These are phyloP conservation scores for Bradypodion pumilum DNA, from an alignment of 2,797 vertebrate genomes.

Conservation along the genomic window DNA sequence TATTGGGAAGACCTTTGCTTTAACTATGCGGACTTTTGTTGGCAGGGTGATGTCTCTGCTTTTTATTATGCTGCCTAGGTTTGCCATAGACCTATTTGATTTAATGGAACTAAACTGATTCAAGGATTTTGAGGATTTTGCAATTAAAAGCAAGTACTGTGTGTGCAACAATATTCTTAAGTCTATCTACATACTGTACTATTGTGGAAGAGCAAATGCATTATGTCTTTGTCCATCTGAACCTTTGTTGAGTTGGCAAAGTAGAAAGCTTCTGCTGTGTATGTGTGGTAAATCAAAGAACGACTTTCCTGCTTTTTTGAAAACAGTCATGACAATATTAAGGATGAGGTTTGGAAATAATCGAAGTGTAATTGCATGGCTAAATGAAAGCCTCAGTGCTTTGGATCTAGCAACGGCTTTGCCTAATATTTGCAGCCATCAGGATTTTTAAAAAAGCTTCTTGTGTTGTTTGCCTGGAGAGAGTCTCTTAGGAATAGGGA, in stretches of 20 bases:
- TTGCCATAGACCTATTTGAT: no score
- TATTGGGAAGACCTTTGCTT: no score
- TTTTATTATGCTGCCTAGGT: no score
- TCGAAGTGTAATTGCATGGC: not conserved
- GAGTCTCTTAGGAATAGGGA: not conserved
- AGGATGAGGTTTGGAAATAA: not conserved
- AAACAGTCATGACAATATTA: not conserved
- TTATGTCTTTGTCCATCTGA: not conserved
- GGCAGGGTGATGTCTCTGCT: no score
- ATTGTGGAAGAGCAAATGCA: not conserved
- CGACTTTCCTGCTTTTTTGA: not conserved
- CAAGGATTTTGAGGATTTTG: no score
- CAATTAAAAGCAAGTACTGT: not conserved
- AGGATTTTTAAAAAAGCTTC: not conserved
- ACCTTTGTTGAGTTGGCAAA: not conserved
- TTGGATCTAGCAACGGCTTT: not conserved
- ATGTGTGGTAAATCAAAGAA: not conserved
- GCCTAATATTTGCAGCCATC: not conserved
- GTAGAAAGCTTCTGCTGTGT: not conserved
- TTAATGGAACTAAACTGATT: not conserved
- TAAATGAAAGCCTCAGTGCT: not conserved
- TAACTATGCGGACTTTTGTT: no score
- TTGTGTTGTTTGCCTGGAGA: not conserved
- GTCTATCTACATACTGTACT: no score
- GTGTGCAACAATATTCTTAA: not conserved